Conservation (phyloP, 2,113 vertebrate species). For the Bubo blakistoni region DNA sequence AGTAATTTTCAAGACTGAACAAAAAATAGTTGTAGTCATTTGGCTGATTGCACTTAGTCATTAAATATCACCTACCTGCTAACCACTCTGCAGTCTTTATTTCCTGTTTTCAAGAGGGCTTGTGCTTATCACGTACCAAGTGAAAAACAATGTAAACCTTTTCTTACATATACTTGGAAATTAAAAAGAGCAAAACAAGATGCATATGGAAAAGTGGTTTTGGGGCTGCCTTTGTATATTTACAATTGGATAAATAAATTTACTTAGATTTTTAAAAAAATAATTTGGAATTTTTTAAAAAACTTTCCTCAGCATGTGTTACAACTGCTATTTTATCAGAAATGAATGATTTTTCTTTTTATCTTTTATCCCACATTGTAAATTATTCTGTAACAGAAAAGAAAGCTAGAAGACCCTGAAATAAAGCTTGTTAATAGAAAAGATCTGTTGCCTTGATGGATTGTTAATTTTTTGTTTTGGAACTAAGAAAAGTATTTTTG, state of each 20-base stretch:
- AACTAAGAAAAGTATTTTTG: not conserved
- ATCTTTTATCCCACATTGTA: not conserved
- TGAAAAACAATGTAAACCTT: not conserved
- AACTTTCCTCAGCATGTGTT: not conserved
- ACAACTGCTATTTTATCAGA: not conserved
- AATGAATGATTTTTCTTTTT: not conserved
- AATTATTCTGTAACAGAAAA: not conserved
- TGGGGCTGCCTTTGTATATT: not conserved
- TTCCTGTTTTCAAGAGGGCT: not conserved
- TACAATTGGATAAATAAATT: not conserved
- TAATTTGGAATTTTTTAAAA: not conserved
- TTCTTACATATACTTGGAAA: not conserved
- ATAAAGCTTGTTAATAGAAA: not conserved
- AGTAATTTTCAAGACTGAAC: not conserved
- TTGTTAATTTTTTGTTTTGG: not conserved
- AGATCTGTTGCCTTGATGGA: not conserved
- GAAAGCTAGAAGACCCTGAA: not conserved
- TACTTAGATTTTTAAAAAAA: not conserved
- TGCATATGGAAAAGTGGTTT: not conserved
- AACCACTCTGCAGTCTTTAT: not conserved
- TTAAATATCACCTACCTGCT: not conserved
- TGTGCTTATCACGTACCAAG: not conserved
- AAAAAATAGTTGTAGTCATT: not conserved
- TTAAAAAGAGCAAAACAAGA: not conserved
- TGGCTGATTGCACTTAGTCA: not conserved